phyloP scores from a whole-genome alignment of 2,888 invertebrate genomes.

The Tenthredo mesomela region DNA sequence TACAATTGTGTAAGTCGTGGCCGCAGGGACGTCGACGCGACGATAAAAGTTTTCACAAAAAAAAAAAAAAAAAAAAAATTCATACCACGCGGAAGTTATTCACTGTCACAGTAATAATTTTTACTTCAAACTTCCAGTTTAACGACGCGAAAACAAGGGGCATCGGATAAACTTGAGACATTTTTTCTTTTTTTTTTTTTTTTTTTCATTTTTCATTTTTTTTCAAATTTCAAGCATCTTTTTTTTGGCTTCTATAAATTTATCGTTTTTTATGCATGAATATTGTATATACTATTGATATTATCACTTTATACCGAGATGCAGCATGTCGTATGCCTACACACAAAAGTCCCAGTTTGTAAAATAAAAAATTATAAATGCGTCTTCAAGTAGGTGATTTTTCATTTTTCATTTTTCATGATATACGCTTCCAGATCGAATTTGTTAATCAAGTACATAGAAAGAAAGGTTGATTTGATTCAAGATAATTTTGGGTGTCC shows the following conservation, averaged over 20 bases:
- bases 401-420: no score
- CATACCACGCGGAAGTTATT: not conserved
- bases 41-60: slow-evolving; percentile 5
- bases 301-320: not conserved
- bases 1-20: not conserved
- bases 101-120: slow-evolving; percentile 21
- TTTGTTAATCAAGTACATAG: no score
- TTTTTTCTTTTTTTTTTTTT: not conserved
- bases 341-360: no score
- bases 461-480: no score
- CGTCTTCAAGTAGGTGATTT: no score
- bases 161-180: slow-evolving; percentile 11
- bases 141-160: slow-evolving; percentile 19
- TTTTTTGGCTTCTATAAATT: not conserved
- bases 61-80: not conserved
- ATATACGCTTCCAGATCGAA: no score
- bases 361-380: no score
- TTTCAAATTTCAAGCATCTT: not conserved
- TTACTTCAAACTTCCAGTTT: slow-evolving; percentile 21
- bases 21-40: not conserved
- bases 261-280: not conserved
- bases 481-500: no score
- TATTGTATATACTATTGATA: not conserved
- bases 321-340: no score
- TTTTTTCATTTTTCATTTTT: not conserved